Evolutionary conservation across 2,113 vertebrate genomes (phyloP).

Genomic region (Heteronetta atricapilla): DNA sequence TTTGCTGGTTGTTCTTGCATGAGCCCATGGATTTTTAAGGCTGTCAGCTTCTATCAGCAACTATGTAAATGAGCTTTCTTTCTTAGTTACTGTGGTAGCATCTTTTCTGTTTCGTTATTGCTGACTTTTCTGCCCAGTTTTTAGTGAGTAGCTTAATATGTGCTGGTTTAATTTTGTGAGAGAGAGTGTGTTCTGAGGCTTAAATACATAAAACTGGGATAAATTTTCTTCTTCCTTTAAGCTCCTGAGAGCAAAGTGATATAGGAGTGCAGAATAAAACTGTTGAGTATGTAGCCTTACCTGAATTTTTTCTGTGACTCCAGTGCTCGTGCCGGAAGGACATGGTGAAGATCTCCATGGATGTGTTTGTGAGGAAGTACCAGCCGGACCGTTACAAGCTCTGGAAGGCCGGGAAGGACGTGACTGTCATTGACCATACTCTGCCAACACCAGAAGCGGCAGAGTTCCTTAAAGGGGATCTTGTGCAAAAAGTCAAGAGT

Average conservation of each 20-base stretch:
- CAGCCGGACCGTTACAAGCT: slow-evolving; percentile 95
- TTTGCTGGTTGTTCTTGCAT: not conserved
- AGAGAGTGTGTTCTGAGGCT: not conserved
- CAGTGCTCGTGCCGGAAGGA: slow-evolving; percentile 97
- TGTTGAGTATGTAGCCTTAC: not conserved
- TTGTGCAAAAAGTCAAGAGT: slow-evolving; percentile 64
- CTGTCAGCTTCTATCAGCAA: not conserved
- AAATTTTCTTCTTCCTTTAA: not conserved
- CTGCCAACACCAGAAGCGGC: slow-evolving; percentile 88
- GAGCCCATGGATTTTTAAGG: not conserved
- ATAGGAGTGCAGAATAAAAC: not conserved
- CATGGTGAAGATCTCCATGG: slow-evolving; percentile 99
- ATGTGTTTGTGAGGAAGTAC: slow-evolving; percentile 94
- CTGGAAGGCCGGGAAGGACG: slow-evolving; percentile 94
- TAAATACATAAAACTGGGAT: accelerated
- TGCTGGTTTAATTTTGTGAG: not conserved
- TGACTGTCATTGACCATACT: slow-evolving; percentile 87
- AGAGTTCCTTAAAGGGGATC: slow-evolving; percentile 81
- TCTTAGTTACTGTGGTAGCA: not conserved
- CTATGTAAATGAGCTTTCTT: not conserved
- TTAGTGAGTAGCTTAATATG: not conserved
- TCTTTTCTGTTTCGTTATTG: not conserved
- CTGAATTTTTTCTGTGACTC: not conserved
- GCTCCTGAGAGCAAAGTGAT: not conserved
- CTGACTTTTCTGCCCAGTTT: not conserved